Conservation (phyloP, 2,797 vertebrate species). For the Eulemur mongoz region DNA sequence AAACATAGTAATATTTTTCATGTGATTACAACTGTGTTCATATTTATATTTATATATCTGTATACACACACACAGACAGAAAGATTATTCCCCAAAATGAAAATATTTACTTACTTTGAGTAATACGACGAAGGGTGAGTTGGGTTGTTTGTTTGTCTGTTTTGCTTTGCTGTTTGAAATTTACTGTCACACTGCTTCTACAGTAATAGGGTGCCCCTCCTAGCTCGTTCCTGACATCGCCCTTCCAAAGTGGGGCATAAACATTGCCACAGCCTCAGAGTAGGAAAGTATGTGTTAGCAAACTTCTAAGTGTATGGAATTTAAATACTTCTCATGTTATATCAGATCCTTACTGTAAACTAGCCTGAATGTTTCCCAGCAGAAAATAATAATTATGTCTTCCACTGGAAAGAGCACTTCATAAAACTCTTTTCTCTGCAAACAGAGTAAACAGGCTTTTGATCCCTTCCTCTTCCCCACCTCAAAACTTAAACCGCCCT, state of each 20-base stretch:
- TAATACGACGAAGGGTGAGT: background rate
- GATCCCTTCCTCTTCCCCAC: slow-evolving; percentile 60
- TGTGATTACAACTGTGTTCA: background rate
- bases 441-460: slow-evolving; percentile 70
- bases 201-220: background rate
- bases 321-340: slow-evolving; percentile 76
- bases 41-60: slow-evolving; percentile 2
- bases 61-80: background rate
- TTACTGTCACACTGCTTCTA: background rate
- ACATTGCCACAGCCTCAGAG: slow-evolving; percentile 70
- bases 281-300: slow-evolving; percentile 76
- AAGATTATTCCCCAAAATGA: slow-evolving; percentile 1
- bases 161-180: background rate
- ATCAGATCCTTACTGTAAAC: slow-evolving; percentile 77
- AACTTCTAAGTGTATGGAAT: slow-evolving; percentile 74
- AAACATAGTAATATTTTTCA: slow-evolving; percentile 78
- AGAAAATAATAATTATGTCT: slow-evolving; percentile 81
- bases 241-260: slow-evolving; percentile 67
- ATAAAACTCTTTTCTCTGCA: slow-evolving; percentile 70
- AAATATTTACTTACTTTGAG: slow-evolving; percentile 52
- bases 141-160: background rate
- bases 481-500: slow-evolving; percentile 36
- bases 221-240: slow-evolving; percentile 70
- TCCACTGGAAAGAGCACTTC: slow-evolving; percentile 72
- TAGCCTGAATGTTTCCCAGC: slow-evolving; percentile 78